phyloP scores from a whole-genome alignment of 2,113 vertebrate genomes.

The Salvator merianae region DNA sequence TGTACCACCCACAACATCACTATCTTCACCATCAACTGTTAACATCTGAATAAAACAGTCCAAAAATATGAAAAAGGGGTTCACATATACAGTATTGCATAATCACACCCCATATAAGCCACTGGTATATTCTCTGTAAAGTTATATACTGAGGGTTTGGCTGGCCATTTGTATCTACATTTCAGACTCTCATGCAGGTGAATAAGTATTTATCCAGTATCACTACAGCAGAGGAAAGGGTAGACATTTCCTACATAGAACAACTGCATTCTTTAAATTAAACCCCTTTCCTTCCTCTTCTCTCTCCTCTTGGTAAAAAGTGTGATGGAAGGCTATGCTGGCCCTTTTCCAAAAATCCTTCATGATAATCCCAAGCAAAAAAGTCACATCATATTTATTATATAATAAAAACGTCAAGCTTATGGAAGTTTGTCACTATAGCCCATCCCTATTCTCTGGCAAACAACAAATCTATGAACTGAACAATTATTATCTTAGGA shows the following conservation, averaged over 20 bases:
- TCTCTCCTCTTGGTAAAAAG: not conserved
- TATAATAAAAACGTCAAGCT: not conserved
- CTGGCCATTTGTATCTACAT: not conserved
- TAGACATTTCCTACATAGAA: not conserved
- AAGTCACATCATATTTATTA: not conserved
- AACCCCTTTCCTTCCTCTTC: not conserved
- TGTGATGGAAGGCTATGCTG: not conserved
- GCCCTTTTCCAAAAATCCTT: not conserved
- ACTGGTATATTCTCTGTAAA: not conserved
- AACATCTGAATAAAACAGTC: not conserved
- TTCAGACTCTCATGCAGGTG: not conserved
- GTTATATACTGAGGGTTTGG: not conserved
- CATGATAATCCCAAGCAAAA: not conserved
- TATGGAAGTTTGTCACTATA: not conserved
- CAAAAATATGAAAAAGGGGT: not conserved
- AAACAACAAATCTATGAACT: not conserved
- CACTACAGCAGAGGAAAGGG: not conserved
- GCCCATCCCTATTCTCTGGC: not conserved
- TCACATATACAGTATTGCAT: not conserved
- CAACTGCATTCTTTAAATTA: not conserved
- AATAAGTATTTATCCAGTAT: not conserved
- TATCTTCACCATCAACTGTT: not conserved
- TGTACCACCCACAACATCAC: not conserved
- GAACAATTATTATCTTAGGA: not conserved
- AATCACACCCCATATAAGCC: not conserved